Evolutionary conservation across 2,888 invertebrate genomes (phyloP).

Genomic region (Rhyacophila evoluta): DNA sequence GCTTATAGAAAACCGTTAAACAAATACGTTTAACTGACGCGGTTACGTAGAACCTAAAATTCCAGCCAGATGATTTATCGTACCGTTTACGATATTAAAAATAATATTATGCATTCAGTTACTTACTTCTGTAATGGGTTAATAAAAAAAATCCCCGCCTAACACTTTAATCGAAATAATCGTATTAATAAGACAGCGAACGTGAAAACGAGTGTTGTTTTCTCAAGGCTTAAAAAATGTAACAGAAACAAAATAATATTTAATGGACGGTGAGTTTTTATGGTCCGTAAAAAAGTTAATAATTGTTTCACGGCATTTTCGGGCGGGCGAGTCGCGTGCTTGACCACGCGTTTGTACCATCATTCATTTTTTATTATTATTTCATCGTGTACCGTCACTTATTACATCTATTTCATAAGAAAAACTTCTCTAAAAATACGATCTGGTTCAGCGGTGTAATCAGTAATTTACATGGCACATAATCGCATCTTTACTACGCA

Average conservation of each 20-base stretch:
- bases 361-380: not conserved
- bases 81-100: not conserved
- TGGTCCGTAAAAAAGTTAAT: not conserved
- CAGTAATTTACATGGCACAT: not conserved
- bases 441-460: not conserved
- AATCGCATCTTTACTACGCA: too few species aligned
- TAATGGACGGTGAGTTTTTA: not conserved
- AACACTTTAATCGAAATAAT: conserved; percentile 10
- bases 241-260: not conserved
- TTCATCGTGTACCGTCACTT: not conserved
- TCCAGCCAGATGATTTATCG: not conserved
- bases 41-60: too few species aligned
- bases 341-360: not conserved
- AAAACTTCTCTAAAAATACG: too few species aligned
- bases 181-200: conserved; percentile 21
- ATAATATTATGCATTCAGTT: not conserved
- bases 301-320: conserved; percentile 18
- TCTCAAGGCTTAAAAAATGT: conserved; percentile 12
- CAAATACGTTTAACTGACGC: too few species aligned
- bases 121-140: conserved; percentile 7
- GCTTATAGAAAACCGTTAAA: too few species aligned
- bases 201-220: conserved; percentile 15
- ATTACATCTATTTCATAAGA: not conserved
- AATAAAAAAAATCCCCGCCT: not conserved
- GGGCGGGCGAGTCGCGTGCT: not conserved